A percentile compares a stretch with the other conserved stretches of the same genome.
Evolutionary conservation across 2,888 invertebrate genomes (phyloP).

Genomic region (Drosophila sordidula): DNA sequence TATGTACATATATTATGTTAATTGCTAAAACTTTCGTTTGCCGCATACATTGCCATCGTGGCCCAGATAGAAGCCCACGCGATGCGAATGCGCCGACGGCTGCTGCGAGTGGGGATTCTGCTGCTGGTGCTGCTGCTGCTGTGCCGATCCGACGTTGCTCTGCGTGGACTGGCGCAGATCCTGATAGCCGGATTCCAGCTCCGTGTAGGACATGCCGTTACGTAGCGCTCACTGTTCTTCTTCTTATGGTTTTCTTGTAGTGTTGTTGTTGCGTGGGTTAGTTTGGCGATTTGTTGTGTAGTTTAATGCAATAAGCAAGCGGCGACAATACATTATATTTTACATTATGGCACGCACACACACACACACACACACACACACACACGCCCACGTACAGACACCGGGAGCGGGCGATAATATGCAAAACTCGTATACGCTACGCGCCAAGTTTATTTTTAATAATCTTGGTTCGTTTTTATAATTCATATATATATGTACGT

Average conservation of each 20-base stretch:
- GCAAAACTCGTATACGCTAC: conserved; percentile 12
- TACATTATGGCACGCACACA: conserved; percentile 22
- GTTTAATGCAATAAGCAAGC: conserved; percentile 32
- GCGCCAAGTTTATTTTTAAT: conserved; percentile 13
- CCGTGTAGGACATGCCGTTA: conserved; percentile 93
- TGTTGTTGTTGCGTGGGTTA: conserved; percentile 23
- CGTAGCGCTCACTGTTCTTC: background rate
- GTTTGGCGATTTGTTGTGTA: conserved; percentile 19
- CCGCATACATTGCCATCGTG: conserved; percentile 87
- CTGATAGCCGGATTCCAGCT: conserved; percentile 96
- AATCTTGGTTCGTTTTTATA: conserved; percentile 3
- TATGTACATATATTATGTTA: conserved; percentile 4
- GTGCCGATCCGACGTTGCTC: conserved; percentile 38
- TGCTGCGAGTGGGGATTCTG: conserved; percentile 41
- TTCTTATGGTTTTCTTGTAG: background rate
- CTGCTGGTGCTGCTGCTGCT: conserved; percentile 44
- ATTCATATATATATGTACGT: background rate
- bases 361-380: conserved; percentile 1
- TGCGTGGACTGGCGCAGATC: conserved; percentile 86
- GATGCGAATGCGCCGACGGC: conserved; percentile 52
- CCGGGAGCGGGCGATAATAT: conserved; percentile 17
- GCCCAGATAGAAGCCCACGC: conserved; percentile 89
- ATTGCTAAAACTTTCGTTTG: conserved; percentile 16
- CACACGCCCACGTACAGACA: conserved; percentile 11
- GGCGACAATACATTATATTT: conserved; percentile 14